Base-by-base conservation (phyloP, 1,140 invertebrate species). In the Antheraea mylitta region DNA sequence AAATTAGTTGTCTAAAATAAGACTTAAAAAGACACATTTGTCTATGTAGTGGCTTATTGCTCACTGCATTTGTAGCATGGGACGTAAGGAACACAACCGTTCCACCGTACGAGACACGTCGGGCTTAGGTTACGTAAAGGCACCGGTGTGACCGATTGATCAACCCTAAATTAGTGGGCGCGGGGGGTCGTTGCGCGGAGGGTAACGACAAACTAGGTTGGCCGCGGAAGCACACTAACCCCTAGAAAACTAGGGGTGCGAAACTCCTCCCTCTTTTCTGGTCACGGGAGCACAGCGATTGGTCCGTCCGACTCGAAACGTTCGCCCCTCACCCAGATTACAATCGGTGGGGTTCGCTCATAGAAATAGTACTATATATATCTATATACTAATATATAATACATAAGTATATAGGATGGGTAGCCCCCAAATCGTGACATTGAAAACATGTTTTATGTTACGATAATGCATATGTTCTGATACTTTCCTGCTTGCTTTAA, bases 211-310 rank as follows among this genome's bases (percentile, higher is more conserved):
- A 91, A 90, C 89, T 91, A 91, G 89, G 89, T 91, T 91, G 89
- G 87, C 87, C 83, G 86, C 87, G 89, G 85, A 91, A 90, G 87
- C 89, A 91, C 82, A 91, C 87, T 91, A 91, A 91, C 89, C 89
- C 89, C 89, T 91, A 89, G 87, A 91, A 91, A 91, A 91, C 89
- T 90, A 90, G 89, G 89, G 89, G 89, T 90, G 87, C 86, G 86
- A 91, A 89, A 90, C 89, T 89, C 89, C 89, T 82, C 89, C 89
- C 89, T 79, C 86, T 89, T 91, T 91, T 91, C 89, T 91, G 89
- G 89, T 90, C 87, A 91, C 82, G 83, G 81, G 87, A 85, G 87
- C 85, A 84, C 82, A 82, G 83, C 81, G 86, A 91, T 91, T 91
- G 89, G 89, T 89, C 87, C 82, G 86, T 75, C 70, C 80, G 78